A percentile compares a stretch with the other conserved stretches of the same genome.
These are phyloP conservation scores for Branchinecta sandiegonensis DNA, from an alignment of 2,888 invertebrate species.

Conservation along the genomic window DNA sequence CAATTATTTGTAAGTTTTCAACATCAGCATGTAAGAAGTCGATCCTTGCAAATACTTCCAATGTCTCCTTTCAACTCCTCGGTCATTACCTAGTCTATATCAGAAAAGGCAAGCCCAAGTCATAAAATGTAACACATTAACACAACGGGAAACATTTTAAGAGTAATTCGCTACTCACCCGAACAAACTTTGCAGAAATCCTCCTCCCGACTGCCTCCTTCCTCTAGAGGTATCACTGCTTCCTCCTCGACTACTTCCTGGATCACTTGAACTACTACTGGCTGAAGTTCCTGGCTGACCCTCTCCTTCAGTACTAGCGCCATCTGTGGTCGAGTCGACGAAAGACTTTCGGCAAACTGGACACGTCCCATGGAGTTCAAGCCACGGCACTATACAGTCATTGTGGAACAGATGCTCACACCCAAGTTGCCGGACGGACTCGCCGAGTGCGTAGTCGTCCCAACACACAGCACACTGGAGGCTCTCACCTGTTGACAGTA, in stretches of 20 bases:
- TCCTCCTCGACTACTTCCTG: constrained; percentile 18
- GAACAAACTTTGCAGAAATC: constrained; percentile 4
- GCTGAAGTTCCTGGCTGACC: constrained; percentile 17
- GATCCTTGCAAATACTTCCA: too few species aligned
- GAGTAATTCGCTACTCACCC: background rate
- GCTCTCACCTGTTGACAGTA: constrained; percentile 41
- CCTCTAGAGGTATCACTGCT: background rate
- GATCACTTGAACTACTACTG: constrained; percentile 13
- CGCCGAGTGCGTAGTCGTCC: constrained; percentile 67
- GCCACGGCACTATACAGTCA: constrained; percentile 86
- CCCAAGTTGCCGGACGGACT: constrained; percentile 59
- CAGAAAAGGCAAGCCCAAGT: too few species aligned
- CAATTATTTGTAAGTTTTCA: too few species aligned
- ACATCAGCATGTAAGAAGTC: too few species aligned
- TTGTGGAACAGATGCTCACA: constrained; percentile 85
- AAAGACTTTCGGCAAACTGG: constrained; percentile 79
- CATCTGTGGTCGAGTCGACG: constrained; percentile 33
- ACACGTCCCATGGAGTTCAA: constrained; percentile 88
- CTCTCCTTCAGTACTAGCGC: background rate
- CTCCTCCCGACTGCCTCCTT: background rate
- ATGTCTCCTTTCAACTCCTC: too few species aligned
- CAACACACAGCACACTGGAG: constrained; percentile 91
- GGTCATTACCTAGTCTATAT: too few species aligned
- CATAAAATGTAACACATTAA: too few species aligned
- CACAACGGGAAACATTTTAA: too few species aligned